Evolutionary conservation across 1,140 invertebrate species (phyloP).

Genomic region (Neodiprion virginianus): DNA sequence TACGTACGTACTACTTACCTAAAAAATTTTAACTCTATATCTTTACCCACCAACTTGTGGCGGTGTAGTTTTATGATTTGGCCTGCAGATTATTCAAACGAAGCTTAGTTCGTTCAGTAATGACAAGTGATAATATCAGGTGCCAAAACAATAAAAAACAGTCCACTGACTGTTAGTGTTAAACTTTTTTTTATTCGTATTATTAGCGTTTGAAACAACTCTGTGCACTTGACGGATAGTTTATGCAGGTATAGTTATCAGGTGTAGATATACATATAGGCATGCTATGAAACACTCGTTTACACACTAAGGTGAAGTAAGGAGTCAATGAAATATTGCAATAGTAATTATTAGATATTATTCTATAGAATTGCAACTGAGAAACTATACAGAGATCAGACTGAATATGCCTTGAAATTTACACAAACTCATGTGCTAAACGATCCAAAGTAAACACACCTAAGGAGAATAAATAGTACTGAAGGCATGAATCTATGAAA

Average conservation of each 20-base stretch:
- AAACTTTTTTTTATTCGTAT: not conserved
- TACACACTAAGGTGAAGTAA: not conserved
- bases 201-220: not conserved
- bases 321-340: not conserved
- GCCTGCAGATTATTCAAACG: not conserved
- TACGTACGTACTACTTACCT: slow-evolving; percentile 42
- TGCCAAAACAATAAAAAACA: not conserved
- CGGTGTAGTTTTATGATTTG: not conserved
- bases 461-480: slow-evolving; percentile 3
- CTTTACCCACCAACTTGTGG: slow-evolving; percentile 10
- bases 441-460: slow-evolving; percentile 14
- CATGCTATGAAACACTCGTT: slow-evolving; percentile 6
- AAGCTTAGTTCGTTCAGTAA: not conserved
- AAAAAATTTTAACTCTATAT: slow-evolving; percentile 33
- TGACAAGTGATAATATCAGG: slow-evolving; percentile 1
- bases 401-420: not conserved
- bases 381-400: slow-evolving; percentile 9
- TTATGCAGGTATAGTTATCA: not conserved
- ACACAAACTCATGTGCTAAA: slow-evolving; percentile 4
- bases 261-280: not conserved
- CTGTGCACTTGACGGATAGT: not conserved
- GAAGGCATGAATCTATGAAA: not conserved
- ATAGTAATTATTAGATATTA: not conserved
- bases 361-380: not conserved
- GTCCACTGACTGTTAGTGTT: not conserved